Evolutionary conservation across 2,888 invertebrate species (phyloP), one percentile per base, ranked within the genome.

Genomic region (Lasioglossum morio): DNA sequence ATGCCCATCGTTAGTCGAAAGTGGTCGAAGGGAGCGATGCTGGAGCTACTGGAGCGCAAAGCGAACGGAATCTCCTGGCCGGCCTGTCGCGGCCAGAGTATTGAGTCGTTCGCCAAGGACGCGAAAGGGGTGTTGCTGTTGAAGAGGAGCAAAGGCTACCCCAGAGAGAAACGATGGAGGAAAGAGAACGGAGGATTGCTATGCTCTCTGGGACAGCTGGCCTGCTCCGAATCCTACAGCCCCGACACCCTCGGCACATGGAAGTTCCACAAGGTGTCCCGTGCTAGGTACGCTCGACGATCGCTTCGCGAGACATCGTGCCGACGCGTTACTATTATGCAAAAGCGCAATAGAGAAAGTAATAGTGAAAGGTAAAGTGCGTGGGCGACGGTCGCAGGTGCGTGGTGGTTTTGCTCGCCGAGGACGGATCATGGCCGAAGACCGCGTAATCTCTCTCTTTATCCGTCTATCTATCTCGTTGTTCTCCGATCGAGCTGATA

Each of bases 161-260:
- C 60, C 53, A 81, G 88, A 19, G 92, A 91, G 77, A 92, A 90
- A 77, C 92, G 91, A 69, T 94, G 94, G 94, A 90, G 90, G 72
- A 91, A 92, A 73, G 92, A 93, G 77, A 93, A 93, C 82, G 91
- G 93, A 48, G 93, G 93, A 63, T 87, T 94, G 63, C 90, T 94
- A 19, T 94, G 94, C 84, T 92, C 94, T 43, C 92, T 94, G 46
- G 93, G 94, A 27, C 93, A 92, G 48, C 84, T 93, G 14, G 91
- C 92, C 73, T 94, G 94, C 91, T 91, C 92, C 87, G 92, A 94
- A 75, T 89, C 93, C 75, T 93, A 94, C 91, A 93, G 90, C 77
- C 93, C 94, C 2, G 94, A 94, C 82, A 94, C 94, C 4, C 78
- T 94, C 53, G 94, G 94, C 87, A 94, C 94, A 14, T 94, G 94